A percentile compares a stretch with the other conserved stretches of the same genome.
These are phyloP conservation scores for Amazona vittata DNA, from an alignment of 2,113 vertebrate genomes.

Conservation along the genomic window DNA sequence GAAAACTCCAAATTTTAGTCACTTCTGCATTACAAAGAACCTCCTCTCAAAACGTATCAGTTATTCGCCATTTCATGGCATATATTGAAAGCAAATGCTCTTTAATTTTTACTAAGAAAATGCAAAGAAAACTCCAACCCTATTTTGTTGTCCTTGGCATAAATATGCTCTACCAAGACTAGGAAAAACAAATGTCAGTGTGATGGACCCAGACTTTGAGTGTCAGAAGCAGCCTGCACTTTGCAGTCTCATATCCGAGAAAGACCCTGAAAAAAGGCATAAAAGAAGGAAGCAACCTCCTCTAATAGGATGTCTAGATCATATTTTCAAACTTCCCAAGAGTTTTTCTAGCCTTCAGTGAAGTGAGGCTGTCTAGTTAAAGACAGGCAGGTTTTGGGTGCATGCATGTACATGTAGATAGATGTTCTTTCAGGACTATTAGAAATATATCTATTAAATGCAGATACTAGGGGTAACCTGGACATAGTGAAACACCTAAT, in stretches of 20 bases:
- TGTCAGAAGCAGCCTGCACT: not conserved
- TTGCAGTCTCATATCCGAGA: not conserved
- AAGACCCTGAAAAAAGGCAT: not conserved
- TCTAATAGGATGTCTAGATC: no score
- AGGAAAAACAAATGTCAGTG: rapidly evolving
- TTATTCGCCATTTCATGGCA: not conserved
- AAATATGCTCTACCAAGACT: not conserved
- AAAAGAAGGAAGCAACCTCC: not conserved
- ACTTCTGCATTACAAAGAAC: not conserved
- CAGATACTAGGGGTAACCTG: not conserved
- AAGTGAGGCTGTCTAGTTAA: not conserved
- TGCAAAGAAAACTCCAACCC: rapidly evolving
- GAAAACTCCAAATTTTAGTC: not conserved
- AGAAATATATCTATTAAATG: not conserved
- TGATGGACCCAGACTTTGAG: not conserved
- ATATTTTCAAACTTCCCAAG: not conserved
- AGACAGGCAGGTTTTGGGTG: not conserved
- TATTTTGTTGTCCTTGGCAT: not conserved
- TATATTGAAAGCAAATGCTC: not conserved
- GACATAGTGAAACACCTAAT: not conserved
- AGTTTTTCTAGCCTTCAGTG: not conserved
- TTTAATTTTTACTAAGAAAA: not conserved
- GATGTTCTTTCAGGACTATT: not conserved
- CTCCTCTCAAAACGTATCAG: not conserved
- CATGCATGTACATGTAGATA: not conserved